A percentile compares a stretch with the other conserved stretches of the same genome.
Evolutionary conservation across 1,140 invertebrate genomes (phyloP).

Genomic region (Popillia japonica): DNA sequence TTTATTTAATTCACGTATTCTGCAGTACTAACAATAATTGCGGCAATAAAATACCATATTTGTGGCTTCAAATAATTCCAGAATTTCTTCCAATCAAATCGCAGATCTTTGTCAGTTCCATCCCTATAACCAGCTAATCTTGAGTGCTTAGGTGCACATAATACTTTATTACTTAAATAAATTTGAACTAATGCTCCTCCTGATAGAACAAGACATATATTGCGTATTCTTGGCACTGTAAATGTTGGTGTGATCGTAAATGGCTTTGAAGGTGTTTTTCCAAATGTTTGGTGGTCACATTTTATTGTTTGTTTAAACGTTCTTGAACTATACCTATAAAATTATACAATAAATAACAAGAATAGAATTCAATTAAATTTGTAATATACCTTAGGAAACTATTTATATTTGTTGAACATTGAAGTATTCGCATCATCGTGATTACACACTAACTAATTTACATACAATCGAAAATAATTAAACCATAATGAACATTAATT

Average conservation of each 20-base stretch:
- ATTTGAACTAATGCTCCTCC: conserved; percentile 48
- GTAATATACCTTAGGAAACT: not conserved
- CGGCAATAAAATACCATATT: conserved; percentile 65
- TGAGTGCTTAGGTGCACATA: conserved; percentile 52
- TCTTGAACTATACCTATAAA: not conserved
- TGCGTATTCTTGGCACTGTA: conserved; percentile 44
- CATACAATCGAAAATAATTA: not conserved
- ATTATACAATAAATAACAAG: conserved; percentile 15
- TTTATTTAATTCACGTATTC: not conserved
- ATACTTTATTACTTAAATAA: conserved; percentile 47
- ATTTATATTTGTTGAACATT: conserved; percentile 2
- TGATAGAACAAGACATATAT: conserved; percentile 47
- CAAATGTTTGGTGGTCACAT: not conserved
- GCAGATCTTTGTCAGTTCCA: conserved; percentile 58
- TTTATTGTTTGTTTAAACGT: conserved; percentile 9
- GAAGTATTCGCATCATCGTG: not conserved
- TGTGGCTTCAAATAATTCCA: conserved; percentile 70
- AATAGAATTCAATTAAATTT: not conserved
- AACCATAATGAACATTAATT: too few relatives aligned
- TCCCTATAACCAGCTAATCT: conserved; percentile 54
- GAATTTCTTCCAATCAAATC: conserved; percentile 70
- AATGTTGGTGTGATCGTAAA: not conserved
- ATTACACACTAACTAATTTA: not conserved
- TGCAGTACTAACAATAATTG: conserved; percentile 63
- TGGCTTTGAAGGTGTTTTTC: not conserved